Percentiles rank a stretch among this genome's conserved stretches.
Evolutionary conservation across 30 jellyfish, hydroid and myxozoan species (phyloP).

Genomic region (Aurelia sp.): DNA sequence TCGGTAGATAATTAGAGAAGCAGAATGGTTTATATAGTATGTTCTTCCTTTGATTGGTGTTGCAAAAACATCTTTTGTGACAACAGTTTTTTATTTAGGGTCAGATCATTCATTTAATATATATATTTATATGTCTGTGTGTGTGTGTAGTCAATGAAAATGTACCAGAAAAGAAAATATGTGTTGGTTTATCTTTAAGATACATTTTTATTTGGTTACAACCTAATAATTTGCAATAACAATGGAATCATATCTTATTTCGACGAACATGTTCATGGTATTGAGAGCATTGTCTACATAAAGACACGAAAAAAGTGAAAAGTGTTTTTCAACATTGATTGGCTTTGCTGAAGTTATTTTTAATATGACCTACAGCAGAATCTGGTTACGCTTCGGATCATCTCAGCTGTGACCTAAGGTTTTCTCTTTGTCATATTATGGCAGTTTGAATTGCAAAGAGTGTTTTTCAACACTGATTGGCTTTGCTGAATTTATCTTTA

Average conservation of each 20-base stretch:
- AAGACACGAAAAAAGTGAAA: conserved; percentile 28
- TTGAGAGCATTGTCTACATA: background rate
- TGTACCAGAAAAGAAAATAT: background rate
- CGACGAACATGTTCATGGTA: too few relatives aligned
- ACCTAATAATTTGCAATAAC: too few relatives aligned
- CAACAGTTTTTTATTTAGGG: too few relatives aligned
- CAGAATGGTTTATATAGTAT: too few relatives aligned
- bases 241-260: too few relatives aligned
- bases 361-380: background rate
- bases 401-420: too few relatives aligned
- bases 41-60: too few relatives aligned
- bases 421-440: background rate
- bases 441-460: conserved; percentile 22
- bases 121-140: too few relatives aligned
- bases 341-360: conserved; percentile 11
- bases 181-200: background rate
- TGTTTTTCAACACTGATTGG: conserved; percentile 59
- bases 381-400: too few relatives aligned
- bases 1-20: too few relatives aligned
- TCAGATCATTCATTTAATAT: background rate
- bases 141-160: background rate
- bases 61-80: too few relatives aligned
- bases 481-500: conserved; percentile 3
- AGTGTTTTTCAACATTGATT: conserved; percentile 65
- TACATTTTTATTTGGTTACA: too few relatives aligned